Percentiles rank a stretch among this genome's conserved stretches.
phyloP scores from a whole-genome alignment of 2,888 invertebrate genomes.

The Plutella xylostella region DNA sequence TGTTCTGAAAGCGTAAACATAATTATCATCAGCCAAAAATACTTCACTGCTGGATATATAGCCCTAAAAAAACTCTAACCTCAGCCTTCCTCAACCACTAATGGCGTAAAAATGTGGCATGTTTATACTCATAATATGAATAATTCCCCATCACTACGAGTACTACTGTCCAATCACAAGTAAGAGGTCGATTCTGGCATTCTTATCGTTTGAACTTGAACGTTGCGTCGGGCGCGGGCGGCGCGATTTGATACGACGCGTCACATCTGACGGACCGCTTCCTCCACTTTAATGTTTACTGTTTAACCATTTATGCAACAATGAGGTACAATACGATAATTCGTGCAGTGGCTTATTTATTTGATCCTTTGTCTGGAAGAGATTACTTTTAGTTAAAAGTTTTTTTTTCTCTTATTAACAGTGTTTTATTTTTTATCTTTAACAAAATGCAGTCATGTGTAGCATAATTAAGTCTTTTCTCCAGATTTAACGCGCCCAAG shows the following conservation, averaged over 20 bases:
- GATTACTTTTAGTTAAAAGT: neutral
- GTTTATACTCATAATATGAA: no score
- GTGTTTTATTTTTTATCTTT: neutral
- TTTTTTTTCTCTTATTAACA: neutral
- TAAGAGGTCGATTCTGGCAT: neutral
- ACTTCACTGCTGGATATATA: no score
- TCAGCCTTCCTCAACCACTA: no score
- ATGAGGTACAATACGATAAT: slow-evolving; percentile 6
- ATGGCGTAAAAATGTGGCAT: no score
- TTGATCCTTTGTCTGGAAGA: neutral
- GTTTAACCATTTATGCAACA: slow-evolving; percentile 48
- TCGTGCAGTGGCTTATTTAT: neutral
- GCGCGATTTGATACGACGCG: slow-evolving; percentile 59
- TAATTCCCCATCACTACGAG: no score
- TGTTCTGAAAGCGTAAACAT: no score
- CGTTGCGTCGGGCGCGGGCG: no score
- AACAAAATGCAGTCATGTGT: neutral
- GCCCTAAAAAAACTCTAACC: no score
- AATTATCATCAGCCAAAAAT: no score
- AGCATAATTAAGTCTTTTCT: neutral
- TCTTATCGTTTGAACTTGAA: slow-evolving; percentile 53
- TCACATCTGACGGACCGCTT: slow-evolving; percentile 53
- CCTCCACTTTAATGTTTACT: slow-evolving; percentile 43
- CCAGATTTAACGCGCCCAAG: slow-evolving; percentile 21
- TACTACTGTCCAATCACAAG: neutral